These are phyloP conservation scores for Hipparchia sbordonii DNA, from an alignment of 2,888 invertebrate species.

Conservation along the genomic window DNA sequence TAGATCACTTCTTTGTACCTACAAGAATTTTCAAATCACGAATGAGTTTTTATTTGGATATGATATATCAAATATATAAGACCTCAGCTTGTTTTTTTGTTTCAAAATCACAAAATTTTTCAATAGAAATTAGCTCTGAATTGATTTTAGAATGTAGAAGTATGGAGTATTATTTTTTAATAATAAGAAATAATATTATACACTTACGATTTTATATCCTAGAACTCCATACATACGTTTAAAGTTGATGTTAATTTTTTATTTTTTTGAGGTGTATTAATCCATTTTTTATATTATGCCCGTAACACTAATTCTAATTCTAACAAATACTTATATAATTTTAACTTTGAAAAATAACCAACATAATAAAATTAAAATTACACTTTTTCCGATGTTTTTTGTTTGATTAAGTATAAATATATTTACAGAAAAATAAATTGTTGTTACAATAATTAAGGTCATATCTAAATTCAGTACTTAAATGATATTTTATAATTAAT, in stretches of 20 bases:
- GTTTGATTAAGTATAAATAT: neutral
- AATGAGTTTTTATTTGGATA: neutral
- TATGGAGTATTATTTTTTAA: conserved; percentile 54
- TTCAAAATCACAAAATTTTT: conserved; percentile 8
- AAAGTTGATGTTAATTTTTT: neutral
- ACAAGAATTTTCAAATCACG: neutral
- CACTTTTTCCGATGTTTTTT: neutral
- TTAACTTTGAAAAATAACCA: conserved; percentile 1
- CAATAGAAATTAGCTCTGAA: neutral
- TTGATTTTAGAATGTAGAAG: conserved; percentile 64
- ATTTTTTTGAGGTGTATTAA: conserved; percentile 1
- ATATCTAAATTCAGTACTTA: neutral
- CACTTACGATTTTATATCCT: conserved; percentile 25
- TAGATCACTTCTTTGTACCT: neutral
- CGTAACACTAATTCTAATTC: conserved; percentile 10
- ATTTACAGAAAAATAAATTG: conserved; percentile 15
- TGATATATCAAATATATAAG: neutral
- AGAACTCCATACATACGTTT: conserved; percentile 1
- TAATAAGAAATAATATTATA: conserved; percentile 34
- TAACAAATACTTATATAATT: conserved; percentile 9
- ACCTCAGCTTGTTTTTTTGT: neutral
- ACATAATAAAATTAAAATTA: conserved; percentile 2
- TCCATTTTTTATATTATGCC: conserved; percentile 5
- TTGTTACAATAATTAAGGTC: neutral
- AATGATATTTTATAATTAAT: neutral